phyloP scores from a whole-genome alignment of 92 coral and sea anemone species.

The Nematostella vectensis region DNA sequence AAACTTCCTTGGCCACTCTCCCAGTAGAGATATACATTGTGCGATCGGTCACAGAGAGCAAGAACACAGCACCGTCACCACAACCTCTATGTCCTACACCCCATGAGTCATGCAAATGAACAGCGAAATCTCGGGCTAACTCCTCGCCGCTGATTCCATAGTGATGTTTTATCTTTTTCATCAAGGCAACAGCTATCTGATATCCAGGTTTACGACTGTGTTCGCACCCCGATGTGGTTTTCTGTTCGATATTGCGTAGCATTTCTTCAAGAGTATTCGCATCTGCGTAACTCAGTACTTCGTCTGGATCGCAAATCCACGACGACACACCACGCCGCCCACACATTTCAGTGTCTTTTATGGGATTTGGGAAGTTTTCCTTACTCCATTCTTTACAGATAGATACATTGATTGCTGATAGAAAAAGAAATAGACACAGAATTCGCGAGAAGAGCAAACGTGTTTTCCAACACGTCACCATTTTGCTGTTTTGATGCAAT shows the following conservation, averaged over 20 bases:
- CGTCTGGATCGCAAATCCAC: slow-evolving; percentile 80
- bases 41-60: slow-evolving; percentile 53
- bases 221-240: slow-evolving; percentile 67
- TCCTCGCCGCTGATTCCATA: slow-evolving; percentile 31
- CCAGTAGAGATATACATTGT: slow-evolving; percentile 76
- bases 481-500: no score
- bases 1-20: slow-evolving; percentile 42
- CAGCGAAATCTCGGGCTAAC: slow-evolving; percentile 41
- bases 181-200: slow-evolving; percentile 69
- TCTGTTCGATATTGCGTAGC: slow-evolving; percentile 30
- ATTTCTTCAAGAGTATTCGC: slow-evolving; percentile 63
- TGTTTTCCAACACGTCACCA: no score
- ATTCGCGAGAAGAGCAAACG: no score
- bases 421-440: no score
- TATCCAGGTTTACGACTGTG: slow-evolving; percentile 35
- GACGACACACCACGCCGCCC: slow-evolving; percentile 69
- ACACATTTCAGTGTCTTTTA: slow-evolving; percentile 44
- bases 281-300: slow-evolving; percentile 40
- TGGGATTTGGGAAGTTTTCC: slow-evolving; percentile 68
- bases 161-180: slow-evolving; percentile 35
- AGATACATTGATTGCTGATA: no score
- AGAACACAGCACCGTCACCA: slow-evolving; percentile 61
- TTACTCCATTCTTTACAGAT: slow-evolving; percentile 49
- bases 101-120: slow-evolving; percentile 62
- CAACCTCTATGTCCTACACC: slow-evolving; percentile 64